Evolutionary conservation across 2,113 vertebrate species (phyloP), one percentile per base, ranked within the genome.

Genomic region (Dissostichus mawsoni): DNA sequence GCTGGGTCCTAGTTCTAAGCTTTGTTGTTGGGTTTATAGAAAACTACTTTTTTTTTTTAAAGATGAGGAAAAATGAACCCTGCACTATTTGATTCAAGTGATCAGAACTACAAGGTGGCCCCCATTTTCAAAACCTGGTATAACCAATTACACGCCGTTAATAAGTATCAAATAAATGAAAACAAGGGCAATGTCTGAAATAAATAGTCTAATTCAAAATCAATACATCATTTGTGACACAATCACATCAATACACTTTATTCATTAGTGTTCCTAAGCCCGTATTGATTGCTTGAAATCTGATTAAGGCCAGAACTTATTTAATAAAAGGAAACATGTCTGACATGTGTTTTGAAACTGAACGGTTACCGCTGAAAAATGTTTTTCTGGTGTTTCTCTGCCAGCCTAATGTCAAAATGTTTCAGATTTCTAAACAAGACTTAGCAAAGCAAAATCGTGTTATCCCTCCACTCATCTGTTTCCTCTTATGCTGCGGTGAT

Each of bases 401-500:
- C 85, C 78, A 89, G 67, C 20, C 58, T 68, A 10, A 69, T 70
- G 81, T 84, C 76, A 78, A 71, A 73, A 61, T 11, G 33, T 11
- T 70, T 77, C 50, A 76, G 55, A 62, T 61, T 59, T 79, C 77
- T 70, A 58, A 71, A 83, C 80, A 81, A 69, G 29, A 79, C 61
- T 59, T 57, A 65, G 48, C 58, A 51, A 74, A 82, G n/a, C 69
- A 74, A 76, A 76, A 75, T 17, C 62, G 58, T 71, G 64, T 83
- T 58, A 63, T 52, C 68, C 70, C 13, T 85, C 33, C 0, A 52
- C 61, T 84, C 85, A 88, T 86, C 85, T 89, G 85, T 81, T 88
- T 88, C 69, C 74, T 33, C 73, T 88, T 86, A 83, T 3, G 55
- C 36, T 86, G 87, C 47, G 62, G 76, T 76, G 78, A 86, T 85